phyloP scores from a whole-genome alignment of 2,113 vertebrate genomes.

The Brevimyrus niger region DNA sequence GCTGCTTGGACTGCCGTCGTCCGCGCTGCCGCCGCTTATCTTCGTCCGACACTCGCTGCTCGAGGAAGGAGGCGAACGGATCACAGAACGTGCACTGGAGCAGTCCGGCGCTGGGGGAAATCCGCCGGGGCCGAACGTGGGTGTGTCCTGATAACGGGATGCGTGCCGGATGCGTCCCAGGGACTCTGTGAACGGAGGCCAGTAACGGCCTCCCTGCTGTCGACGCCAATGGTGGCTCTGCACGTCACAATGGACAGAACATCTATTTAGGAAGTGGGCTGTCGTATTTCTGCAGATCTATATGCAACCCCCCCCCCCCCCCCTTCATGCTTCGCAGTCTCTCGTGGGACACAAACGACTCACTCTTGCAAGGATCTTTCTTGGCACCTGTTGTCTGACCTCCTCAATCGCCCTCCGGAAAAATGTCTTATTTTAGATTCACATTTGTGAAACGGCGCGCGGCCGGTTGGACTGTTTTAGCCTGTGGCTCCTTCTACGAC shows the following conservation, averaged over 20 bases:
- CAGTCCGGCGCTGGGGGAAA: not conserved
- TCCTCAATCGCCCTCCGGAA: not conserved
- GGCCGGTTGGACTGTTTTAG: not conserved
- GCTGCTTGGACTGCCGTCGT: not conserved
- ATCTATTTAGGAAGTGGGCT: not conserved
- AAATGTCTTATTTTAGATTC: not conserved
- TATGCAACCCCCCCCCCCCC: not conserved
- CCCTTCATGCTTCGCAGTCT: not conserved
- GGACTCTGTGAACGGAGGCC: not conserved
- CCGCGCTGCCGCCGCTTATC: not conserved
- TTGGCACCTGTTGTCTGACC: conserved; percentile 28
- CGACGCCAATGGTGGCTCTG: not conserved
- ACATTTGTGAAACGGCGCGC: not conserved
- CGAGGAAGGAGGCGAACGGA: not conserved
- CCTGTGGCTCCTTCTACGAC: not conserved
- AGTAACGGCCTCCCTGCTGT: not conserved
- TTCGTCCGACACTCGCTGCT: not conserved
- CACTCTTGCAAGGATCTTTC: conserved; percentile 2
- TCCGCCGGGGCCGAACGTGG: not conserved
- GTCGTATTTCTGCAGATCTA: not conserved
- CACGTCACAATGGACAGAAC: not conserved
- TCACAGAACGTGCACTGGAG: not conserved
- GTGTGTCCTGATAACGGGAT: not conserved
- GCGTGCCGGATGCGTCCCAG: not conserved
- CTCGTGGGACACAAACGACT: conserved; percentile 17